These are phyloP conservation scores for Aphelinus atriplicis DNA, from an alignment of 1,140 invertebrate genomes.

Conservation along the genomic window DNA sequence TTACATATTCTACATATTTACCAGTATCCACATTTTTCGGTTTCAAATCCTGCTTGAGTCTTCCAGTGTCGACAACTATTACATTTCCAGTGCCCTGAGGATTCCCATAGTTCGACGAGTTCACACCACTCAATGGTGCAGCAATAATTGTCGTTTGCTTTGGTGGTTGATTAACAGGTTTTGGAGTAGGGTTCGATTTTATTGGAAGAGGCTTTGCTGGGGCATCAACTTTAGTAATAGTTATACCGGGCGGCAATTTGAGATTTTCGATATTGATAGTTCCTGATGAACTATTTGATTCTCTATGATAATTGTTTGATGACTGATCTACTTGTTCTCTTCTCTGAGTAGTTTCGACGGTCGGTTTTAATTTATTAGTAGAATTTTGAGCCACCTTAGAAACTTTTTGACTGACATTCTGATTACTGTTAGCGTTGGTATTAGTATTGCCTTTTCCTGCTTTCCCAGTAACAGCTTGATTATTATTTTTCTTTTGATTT, in stretches of 20 bases:
- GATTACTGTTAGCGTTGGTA: slow-evolving; percentile 30
- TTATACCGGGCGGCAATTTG: slow-evolving; percentile 82
- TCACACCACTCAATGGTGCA: slow-evolving; percentile 58
- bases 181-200: slow-evolving; percentile 56
- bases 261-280: slow-evolving; percentile 73
- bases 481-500: slow-evolving; percentile 31
- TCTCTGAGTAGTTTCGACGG: slow-evolving; percentile 36
- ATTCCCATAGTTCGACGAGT: slow-evolving; percentile 55
- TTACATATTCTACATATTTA: slow-evolving; percentile 32
- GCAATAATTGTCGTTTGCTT: slow-evolving; percentile 64
- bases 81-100: slow-evolving; percentile 69
- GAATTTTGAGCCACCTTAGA: slow-evolving; percentile 31
- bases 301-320: slow-evolving; percentile 55
- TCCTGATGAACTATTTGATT: slow-evolving; percentile 44
- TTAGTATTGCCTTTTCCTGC: slow-evolving; percentile 41
- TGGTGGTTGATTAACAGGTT: slow-evolving; percentile 45
- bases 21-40: slow-evolving; percentile 57
- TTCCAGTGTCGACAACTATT: slow-evolving; percentile 74
- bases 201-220: slow-evolving; percentile 63
- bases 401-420: slow-evolving; percentile 7
- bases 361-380: slow-evolving; percentile 42
- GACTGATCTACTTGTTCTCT: slow-evolving; percentile 46
- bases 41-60: slow-evolving; percentile 65
- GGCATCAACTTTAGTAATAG: slow-evolving; percentile 81
- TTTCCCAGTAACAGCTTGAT: slow-evolving; percentile 39